Conservation (phyloP, 2,888 invertebrate species). For the Isotomurus palustris region DNA sequence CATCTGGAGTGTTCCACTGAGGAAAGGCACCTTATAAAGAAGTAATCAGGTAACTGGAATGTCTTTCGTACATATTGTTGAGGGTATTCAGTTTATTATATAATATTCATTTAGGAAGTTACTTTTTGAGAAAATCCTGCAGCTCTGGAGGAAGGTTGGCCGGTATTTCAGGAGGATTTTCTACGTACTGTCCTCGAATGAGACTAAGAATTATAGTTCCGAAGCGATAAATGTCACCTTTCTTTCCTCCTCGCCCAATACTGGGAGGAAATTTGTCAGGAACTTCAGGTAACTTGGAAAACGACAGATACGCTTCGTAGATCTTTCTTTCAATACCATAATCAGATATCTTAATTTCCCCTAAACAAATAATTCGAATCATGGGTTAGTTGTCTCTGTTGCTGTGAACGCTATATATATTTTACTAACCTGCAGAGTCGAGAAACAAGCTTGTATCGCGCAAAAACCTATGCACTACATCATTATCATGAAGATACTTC, state of each 20-base stretch:
- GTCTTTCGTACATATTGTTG: neutral
- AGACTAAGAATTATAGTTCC: slow-evolving; percentile 66
- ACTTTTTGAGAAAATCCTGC: slow-evolving; percentile 69
- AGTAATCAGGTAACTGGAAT: slow-evolving; percentile 21
- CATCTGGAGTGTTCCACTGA: slow-evolving; percentile 67
- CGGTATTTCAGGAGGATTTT: slow-evolving; percentile 58
- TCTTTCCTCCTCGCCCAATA: slow-evolving; percentile 58
- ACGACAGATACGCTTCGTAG: slow-evolving; percentile 54
- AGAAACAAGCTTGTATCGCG: slow-evolving; percentile 68
- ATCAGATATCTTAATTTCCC: slow-evolving; percentile 61
- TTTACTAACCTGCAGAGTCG: slow-evolving; percentile 53
- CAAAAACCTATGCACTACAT: slow-evolving; percentile 78
- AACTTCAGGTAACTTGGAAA: slow-evolving; percentile 14
- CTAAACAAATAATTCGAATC: slow-evolving; percentile 46
- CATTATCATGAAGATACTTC: slow-evolving; percentile 72
- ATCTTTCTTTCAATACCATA: slow-evolving; percentile 67
- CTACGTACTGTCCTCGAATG: slow-evolving; percentile 56
- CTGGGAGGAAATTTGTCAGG: slow-evolving; percentile 51
- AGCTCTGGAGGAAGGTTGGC: slow-evolving; percentile 58
- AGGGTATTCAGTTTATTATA: no score
- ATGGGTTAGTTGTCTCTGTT: neutral
- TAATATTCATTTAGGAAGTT: no score
- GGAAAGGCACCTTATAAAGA: slow-evolving; percentile 65
- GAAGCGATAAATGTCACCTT: slow-evolving; percentile 68
- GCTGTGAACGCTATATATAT: neutral